Evolutionary conservation across 2,888 invertebrate genomes (phyloP).

Genomic region (Cerceris rybyensis): DNA sequence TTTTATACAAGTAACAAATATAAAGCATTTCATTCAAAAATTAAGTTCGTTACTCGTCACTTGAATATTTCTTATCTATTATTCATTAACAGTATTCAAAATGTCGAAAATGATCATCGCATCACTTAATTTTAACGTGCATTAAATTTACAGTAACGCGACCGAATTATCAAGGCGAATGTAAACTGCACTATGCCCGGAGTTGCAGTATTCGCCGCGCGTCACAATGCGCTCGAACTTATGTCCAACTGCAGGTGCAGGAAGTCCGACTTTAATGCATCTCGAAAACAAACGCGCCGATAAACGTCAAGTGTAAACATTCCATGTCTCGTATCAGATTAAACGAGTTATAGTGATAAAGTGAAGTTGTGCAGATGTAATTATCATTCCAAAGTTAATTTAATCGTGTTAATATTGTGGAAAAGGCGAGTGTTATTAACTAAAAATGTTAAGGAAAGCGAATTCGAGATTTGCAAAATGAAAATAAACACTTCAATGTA

Average conservation of each 20-base stretch:
- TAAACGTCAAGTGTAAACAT: slow-evolving; percentile 26
- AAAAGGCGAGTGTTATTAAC: too few species aligned
- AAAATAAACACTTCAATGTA: too few species aligned
- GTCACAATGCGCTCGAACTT: slow-evolving; percentile 26
- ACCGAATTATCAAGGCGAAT: slow-evolving; percentile 6
- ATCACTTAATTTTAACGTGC: slow-evolving; percentile 9
- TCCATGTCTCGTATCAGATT: slow-evolving; percentile 2
- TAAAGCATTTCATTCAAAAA: too few species aligned
- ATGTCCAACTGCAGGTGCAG: slow-evolving; percentile 28
- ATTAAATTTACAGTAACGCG: slow-evolving; percentile 9
- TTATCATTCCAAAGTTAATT: not conserved
- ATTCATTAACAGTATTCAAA: too few species aligned
- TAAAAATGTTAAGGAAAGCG: too few species aligned
- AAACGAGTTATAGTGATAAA: not conserved
- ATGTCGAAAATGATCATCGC: slow-evolving; percentile 13
- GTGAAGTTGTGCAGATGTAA: not conserved
- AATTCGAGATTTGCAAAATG: too few species aligned
- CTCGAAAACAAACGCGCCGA: slow-evolving; percentile 18
- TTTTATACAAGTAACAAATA: too few species aligned
- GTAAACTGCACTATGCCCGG: slow-evolving; percentile 8
- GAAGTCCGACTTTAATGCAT: slow-evolving; percentile 28
- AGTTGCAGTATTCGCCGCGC: slow-evolving; percentile 5
- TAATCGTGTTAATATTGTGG: too few species aligned
- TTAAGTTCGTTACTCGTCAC: not conserved
- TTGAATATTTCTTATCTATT: too few species aligned